phyloP scores from a whole-genome alignment of 1,140 invertebrate species.

The Drosophila auraria region DNA sequence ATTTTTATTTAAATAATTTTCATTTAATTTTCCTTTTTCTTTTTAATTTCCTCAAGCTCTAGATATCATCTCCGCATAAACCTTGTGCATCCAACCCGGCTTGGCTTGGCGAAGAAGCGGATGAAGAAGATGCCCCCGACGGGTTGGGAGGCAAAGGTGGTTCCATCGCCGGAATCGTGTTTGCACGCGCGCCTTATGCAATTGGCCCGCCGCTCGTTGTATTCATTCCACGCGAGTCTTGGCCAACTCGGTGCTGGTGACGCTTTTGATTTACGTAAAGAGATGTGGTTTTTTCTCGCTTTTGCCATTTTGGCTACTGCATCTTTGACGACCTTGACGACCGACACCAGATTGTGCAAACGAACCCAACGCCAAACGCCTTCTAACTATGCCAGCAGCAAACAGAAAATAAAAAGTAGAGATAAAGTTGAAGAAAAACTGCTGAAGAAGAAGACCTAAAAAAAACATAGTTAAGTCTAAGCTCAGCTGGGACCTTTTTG shows the following conservation, averaged over 20 bases:
- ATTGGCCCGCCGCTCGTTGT: conserved; percentile 35
- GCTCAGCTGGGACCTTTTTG: conserved; percentile 36
- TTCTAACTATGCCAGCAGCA: conserved; percentile 38
- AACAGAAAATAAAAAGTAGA: conserved; percentile 14
- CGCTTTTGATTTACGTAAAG: conserved; percentile 48
- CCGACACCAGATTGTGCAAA: conserved; percentile 46
- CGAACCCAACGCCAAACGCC: conserved; percentile 37
- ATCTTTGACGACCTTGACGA: conserved; percentile 55
- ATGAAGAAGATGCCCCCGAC: conserved; percentile 28
- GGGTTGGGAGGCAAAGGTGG: conserved; percentile 28
- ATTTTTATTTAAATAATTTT: neutral
- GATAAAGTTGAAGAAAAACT: conserved; percentile 43
- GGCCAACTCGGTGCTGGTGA: conserved; percentile 45
- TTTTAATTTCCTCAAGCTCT: neutral
- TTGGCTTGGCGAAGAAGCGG: conserved; percentile 2
- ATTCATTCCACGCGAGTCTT: conserved; percentile 36
- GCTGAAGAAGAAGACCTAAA: conserved; percentile 22
- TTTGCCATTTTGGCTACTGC: conserved; percentile 43
- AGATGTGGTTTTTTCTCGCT: conserved; percentile 20
- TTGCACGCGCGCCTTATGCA: conserved; percentile 51
- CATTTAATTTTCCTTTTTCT: neutral
- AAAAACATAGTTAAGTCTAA: conserved; percentile 26
- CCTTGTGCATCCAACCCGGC: neutral
- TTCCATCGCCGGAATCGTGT: conserved; percentile 35
- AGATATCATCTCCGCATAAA: conserved; percentile 9